Evolutionary conservation across 2,113 vertebrate species (phyloP).

Genomic region (Dasypus novemcinctus): DNA sequence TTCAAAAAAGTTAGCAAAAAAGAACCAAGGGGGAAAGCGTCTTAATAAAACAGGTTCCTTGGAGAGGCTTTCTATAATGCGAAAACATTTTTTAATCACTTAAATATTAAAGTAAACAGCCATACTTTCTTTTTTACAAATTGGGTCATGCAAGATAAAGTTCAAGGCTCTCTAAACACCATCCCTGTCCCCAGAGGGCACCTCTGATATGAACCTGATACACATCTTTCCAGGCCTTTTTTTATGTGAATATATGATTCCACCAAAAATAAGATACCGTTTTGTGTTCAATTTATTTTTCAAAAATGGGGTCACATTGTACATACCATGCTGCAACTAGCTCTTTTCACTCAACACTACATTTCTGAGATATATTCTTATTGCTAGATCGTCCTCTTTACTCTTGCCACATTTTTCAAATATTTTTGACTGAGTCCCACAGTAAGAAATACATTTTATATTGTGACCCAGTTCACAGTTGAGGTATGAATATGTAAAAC

Average conservation of each 20-base stretch:
- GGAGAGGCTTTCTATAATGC: background rate
- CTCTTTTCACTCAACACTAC: background rate
- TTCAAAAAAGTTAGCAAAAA: background rate
- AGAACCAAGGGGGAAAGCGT: background rate
- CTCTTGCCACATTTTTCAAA: background rate
- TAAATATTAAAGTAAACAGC: background rate
- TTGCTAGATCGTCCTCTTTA: background rate
- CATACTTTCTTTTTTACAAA: conserved; percentile 6
- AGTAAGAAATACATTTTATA: background rate
- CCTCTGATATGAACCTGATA: background rate
- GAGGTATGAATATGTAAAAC: background rate
- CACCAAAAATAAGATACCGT: background rate
- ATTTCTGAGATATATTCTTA: background rate
- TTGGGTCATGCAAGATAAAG: background rate
- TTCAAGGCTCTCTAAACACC: background rate
- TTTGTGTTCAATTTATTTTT: background rate
- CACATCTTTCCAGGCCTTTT: background rate
- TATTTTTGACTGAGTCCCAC: background rate
- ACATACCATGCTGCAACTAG: background rate
- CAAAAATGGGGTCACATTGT: background rate
- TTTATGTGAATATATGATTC: background rate
- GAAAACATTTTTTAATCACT: background rate
- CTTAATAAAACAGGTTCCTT: background rate
- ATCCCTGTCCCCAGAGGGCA: background rate
- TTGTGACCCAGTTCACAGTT: conserved; percentile 26